Evolutionary conservation across 2,888 invertebrate species (phyloP).

Genomic region (Listrodromus nycthemerus): DNA sequence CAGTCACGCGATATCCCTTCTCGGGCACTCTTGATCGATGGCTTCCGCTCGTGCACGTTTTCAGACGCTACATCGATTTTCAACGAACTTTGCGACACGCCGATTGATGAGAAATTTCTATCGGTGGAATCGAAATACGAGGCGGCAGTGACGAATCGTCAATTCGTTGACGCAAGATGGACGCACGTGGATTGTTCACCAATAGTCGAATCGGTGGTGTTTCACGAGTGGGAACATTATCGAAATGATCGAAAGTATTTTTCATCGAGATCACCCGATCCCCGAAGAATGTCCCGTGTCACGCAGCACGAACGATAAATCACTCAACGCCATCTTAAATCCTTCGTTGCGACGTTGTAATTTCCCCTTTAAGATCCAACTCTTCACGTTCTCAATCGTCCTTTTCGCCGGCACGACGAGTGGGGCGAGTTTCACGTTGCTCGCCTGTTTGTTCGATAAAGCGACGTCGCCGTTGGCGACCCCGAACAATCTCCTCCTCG

Average conservation of each 20-base stretch:
- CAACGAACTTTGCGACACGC: slow-evolving; percentile 19
- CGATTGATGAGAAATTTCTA: slow-evolving; percentile 37
- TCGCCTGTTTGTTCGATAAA: slow-evolving; percentile 69
- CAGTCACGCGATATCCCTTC: not conserved
- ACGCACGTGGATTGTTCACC: not conserved
- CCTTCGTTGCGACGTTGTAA: slow-evolving; percentile 20
- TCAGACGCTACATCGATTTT: slow-evolving; percentile 12
- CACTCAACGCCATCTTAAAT: slow-evolving; percentile 33
- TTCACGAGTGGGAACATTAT: no score
- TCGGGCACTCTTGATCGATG: not conserved
- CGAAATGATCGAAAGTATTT: not conserved
- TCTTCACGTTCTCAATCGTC: slow-evolving; percentile 18
- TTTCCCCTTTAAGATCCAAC: slow-evolving; percentile 16
- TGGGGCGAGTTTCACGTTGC: slow-evolving; percentile 20
- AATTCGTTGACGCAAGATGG: slow-evolving; percentile 37
- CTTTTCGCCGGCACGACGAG: slow-evolving; percentile 5
- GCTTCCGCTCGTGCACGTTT: slow-evolving; percentile 2
- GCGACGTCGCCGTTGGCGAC: slow-evolving; percentile 65
- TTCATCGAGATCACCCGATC: not conserved
- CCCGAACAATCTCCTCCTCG: slow-evolving; percentile 22
- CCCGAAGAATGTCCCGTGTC: not conserved
- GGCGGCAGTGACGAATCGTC: not conserved
- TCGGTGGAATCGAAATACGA: slow-evolving; percentile 21
- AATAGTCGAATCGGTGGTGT: no score
- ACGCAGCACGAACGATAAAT: slow-evolving; percentile 9